Percentiles rank a stretch among this genome's conserved stretches.
These are phyloP conservation scores for Okapia johnstoni DNA, from an alignment of 2,113 vertebrate genomes.

Conservation along the genomic window DNA sequence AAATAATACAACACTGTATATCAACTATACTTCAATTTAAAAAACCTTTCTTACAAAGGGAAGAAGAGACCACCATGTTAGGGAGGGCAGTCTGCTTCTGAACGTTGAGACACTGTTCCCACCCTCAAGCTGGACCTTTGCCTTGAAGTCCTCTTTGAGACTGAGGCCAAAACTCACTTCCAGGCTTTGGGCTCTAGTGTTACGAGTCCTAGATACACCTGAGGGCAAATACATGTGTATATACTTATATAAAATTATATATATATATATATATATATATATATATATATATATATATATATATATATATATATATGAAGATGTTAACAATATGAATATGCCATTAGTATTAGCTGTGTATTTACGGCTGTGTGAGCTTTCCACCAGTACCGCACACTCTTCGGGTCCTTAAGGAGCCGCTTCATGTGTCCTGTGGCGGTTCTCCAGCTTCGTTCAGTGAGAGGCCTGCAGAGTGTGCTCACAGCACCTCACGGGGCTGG, in stretches of 20 bases:
- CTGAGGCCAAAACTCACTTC: background rate
- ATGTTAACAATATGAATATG: background rate
- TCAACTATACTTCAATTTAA: background rate
- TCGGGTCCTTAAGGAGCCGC: accelerated
- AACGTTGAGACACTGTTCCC: background rate
- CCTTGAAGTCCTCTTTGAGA: background rate
- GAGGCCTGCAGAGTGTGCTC: background rate
- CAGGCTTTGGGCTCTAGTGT: background rate
- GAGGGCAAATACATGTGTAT: background rate
- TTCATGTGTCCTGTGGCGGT: accelerated
- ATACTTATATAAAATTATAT: accelerated
- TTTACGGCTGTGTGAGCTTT: accelerated
- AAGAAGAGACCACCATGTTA: background rate
- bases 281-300: accelerated
- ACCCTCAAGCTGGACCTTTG: background rate
- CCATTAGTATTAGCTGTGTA: accelerated
- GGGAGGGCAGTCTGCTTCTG: background rate
- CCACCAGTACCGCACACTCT: too few species aligned
- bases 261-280: background rate
- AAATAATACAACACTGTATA: accelerated
- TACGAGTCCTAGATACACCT: background rate
- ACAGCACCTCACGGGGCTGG: background rate
- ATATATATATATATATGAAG: accelerated
- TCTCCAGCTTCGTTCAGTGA: background rate
- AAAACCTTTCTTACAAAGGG: background rate